These are phyloP conservation scores for Selenia dentaria DNA, from an alignment of 2,888 invertebrate species.

Conservation along the genomic window DNA sequence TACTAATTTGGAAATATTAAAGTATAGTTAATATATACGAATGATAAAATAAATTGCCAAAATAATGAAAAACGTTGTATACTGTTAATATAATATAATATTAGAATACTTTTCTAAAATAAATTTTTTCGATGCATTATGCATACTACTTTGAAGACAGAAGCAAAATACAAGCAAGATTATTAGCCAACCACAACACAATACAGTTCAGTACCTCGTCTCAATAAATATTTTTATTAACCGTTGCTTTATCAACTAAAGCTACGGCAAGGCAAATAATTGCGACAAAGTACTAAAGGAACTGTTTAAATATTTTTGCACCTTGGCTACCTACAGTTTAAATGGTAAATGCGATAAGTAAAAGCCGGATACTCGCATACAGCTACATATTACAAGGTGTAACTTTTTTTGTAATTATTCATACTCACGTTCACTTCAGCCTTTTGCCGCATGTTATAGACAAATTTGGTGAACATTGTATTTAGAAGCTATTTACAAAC, in stretches of 20 bases:
- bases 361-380: slow-evolving; percentile 27
- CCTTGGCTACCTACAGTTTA: not conserved
- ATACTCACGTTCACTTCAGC: slow-evolving; percentile 91
- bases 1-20: too few species aligned
- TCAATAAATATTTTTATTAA: slow-evolving; percentile 1
- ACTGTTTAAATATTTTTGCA: slow-evolving; percentile 1
- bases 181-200: slow-evolving; percentile 3
- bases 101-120: too few species aligned
- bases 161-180: slow-evolving; percentile 11
- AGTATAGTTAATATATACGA: too few species aligned
- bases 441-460: slow-evolving; percentile 84
- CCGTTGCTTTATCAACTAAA: not conserved
- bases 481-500: slow-evolving; percentile 72
- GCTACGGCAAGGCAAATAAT: not conserved
- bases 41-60: too few species aligned
- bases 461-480: slow-evolving; percentile 61
- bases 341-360: slow-evolving; percentile 24
- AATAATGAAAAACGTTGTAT: too few species aligned
- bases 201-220: slow-evolving; percentile 3
- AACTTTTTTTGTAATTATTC: slow-evolving; percentile 39
- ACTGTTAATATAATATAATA: too few species aligned
- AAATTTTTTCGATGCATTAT: not conserved
- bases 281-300: slow-evolving; percentile 8
- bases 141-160: not conserved
- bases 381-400: slow-evolving; percentile 26